These are phyloP conservation scores for Sialis lutaria DNA, from an alignment of 2,888 invertebrate genomes.

Conservation along the genomic window DNA sequence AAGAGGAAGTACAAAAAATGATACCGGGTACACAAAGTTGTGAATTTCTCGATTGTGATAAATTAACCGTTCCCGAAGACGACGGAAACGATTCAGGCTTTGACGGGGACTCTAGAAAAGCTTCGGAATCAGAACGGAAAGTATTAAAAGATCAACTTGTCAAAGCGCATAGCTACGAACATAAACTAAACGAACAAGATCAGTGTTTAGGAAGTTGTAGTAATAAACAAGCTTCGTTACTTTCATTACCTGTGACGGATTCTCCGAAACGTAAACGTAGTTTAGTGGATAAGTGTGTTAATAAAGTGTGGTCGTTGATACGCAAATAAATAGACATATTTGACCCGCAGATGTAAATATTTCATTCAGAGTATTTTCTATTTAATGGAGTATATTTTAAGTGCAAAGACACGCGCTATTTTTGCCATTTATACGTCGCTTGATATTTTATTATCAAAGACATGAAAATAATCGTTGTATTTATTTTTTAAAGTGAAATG, in stretches of 20 bases:
- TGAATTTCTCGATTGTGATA: neutral
- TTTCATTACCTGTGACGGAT: conserved; percentile 38
- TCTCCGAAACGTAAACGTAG: conserved; percentile 52
- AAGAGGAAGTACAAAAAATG: neutral
- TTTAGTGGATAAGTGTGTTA: conserved; percentile 72
- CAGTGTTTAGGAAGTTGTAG: conserved; percentile 9
- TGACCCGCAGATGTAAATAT: no score
- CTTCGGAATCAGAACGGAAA: neutral
- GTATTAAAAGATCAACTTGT: neutral
- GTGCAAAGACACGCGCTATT: no score
- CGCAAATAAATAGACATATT: conserved; percentile 26
- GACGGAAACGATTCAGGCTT: neutral
- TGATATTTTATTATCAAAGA: no score
- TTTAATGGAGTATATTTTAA: no score
- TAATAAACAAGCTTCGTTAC: conserved; percentile 30
- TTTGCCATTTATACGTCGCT: no score
- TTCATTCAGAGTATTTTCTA: no score
- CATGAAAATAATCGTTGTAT: no score
- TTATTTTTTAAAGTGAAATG: no score
- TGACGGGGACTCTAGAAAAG: neutral
- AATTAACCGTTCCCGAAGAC: neutral
- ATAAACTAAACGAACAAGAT: neutral
- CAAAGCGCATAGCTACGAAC: conserved; percentile 1
- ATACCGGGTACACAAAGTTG: neutral
- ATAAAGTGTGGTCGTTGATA: conserved; percentile 64